Conservation (phyloP, 2,797 vertebrate species). For the Coendou prehensilis region DNA sequence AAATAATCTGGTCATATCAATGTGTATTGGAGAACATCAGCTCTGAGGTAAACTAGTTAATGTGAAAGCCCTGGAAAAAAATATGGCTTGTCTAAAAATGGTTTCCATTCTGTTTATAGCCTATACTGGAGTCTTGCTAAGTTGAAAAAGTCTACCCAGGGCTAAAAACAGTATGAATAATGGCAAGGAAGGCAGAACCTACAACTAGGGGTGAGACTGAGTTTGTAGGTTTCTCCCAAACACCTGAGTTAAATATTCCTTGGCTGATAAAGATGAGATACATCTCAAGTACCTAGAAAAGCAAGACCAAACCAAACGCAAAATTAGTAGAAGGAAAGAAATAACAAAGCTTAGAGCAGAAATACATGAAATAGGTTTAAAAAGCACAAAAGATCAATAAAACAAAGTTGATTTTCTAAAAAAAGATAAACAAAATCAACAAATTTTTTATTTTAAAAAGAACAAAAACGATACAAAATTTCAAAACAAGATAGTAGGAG, state of each 20-base stretch:
- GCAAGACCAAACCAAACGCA: neutral
- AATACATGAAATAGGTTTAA: neutral
- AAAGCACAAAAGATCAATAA: neutral
- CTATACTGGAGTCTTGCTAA: neutral
- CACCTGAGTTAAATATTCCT: neutral
- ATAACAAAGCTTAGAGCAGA: neutral
- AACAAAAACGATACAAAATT: no score
- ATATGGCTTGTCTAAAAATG: constrained; percentile 2
- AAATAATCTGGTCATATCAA: neutral
- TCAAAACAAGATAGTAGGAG: no score
- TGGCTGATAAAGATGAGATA: neutral
- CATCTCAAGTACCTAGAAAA: neutral
- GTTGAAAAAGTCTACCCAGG: neutral
- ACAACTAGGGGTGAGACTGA: neutral
- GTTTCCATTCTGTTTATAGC: neutral
- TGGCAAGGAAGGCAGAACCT: constrained; percentile 33
- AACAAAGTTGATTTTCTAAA: neutral
- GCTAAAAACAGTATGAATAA: neutral
- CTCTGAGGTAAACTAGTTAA: constrained; percentile 1
- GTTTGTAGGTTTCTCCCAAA: neutral
- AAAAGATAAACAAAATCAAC: neutral
- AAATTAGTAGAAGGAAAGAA: neutral
- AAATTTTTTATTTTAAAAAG: no score
- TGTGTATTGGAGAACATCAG: neutral
- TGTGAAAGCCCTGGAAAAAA: constrained; percentile 22